Evolutionary conservation across 2,888 invertebrate genomes (phyloP).

Genomic region (Drosophila putrida): DNA sequence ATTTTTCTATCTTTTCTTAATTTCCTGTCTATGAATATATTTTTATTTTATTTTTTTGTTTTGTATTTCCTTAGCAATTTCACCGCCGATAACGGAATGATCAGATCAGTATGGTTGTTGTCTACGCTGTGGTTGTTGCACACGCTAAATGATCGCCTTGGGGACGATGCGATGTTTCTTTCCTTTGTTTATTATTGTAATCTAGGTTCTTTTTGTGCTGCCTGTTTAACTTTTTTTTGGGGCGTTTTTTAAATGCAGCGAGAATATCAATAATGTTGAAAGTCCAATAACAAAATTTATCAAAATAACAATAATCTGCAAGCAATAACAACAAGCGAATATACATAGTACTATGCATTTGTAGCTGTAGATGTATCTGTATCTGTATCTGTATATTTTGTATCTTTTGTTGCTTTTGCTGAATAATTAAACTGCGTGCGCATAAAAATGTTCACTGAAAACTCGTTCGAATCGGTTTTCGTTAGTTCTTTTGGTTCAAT

Average conservation of each 20-base stretch:
- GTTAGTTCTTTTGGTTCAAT: conserved; percentile 48
- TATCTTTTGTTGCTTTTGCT: conserved; percentile 40
- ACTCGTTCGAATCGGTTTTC: conserved; percentile 74
- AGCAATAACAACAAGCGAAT: conserved; percentile 25
- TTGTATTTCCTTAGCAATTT: neutral
- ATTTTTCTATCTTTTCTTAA: neutral
- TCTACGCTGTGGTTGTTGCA: conserved; percentile 27
- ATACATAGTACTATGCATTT: neutral
- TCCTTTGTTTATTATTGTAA: neutral
- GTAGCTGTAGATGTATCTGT: conserved; percentile 24
- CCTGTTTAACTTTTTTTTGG: conserved; percentile 18
- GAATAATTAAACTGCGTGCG: conserved; percentile 38
- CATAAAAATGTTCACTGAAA: conserved; percentile 47
- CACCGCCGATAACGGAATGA: neutral
- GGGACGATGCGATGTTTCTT: too few relatives aligned
- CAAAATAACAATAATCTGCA: conserved; percentile 26
- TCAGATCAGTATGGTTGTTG: conserved; percentile 19
- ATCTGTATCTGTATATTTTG: conserved; percentile 30
- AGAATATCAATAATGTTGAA: neutral
- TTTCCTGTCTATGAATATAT: neutral
- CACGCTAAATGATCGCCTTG: conserved; percentile 1
- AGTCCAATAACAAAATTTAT: conserved; percentile 19
- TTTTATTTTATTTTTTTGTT: neutral
- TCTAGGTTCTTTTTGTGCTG: neutral
- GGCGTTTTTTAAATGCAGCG: conserved; percentile 46